Evolutionary conservation across 2,113 vertebrate genomes (phyloP).

Genomic region (Grantiella picta): DNA sequence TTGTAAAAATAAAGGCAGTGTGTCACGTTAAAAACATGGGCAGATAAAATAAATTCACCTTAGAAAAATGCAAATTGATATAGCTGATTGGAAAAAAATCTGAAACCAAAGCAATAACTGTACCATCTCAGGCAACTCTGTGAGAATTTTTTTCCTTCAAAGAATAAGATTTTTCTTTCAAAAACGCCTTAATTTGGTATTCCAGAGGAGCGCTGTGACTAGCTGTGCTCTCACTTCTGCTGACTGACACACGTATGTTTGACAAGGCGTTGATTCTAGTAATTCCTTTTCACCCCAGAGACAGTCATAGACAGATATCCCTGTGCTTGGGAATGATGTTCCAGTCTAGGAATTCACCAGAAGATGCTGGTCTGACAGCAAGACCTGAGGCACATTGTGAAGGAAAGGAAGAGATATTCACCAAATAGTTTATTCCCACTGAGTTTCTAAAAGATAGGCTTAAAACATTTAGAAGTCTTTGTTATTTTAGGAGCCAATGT

Average conservation of each 20-base stretch:
- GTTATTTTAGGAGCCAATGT: background rate
- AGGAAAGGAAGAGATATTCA: background rate
- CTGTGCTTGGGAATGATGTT: background rate
- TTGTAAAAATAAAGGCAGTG: background rate
- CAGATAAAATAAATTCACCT: background rate
- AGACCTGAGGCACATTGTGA: background rate
- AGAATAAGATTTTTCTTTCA: background rate
- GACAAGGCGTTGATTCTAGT: background rate
- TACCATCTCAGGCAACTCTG: background rate
- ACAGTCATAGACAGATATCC: background rate
- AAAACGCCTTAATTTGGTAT: background rate
- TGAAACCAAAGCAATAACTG: background rate
- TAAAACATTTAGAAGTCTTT: background rate
- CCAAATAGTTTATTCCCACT: background rate
- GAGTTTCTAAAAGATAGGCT: background rate
- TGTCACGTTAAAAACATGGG: background rate
- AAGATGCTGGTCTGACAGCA: background rate
- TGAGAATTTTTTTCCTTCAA: background rate
- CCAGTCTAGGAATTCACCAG: background rate
- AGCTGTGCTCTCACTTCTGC: background rate
- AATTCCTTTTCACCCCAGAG: background rate
- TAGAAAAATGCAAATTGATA: background rate
- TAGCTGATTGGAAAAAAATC: background rate
- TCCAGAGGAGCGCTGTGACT: background rate
- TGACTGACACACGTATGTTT: background rate